Conservation (phyloP, 2,113 vertebrate genomes). For the Galbula dea region DNA sequence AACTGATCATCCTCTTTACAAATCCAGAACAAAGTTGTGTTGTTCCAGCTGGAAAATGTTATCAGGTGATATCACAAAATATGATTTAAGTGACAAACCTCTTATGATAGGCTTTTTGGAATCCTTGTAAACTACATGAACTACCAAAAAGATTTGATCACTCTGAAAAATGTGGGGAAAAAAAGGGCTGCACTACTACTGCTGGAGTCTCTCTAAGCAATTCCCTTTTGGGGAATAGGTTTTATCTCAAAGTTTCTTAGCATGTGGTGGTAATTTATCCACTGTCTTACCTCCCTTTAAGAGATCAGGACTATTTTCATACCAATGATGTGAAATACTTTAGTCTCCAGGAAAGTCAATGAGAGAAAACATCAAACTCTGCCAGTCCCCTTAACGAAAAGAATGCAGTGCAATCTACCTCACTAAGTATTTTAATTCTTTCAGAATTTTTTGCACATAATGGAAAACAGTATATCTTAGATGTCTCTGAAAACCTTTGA, state of each 20-base stretch:
- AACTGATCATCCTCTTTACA: not conserved
- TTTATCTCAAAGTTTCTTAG: conserved; percentile 21
- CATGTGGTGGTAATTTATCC: not conserved
- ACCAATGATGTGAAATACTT: not conserved
- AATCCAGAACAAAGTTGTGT: not conserved
- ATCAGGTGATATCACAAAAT: not conserved
- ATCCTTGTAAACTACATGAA: not conserved
- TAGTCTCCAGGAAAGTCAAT: not conserved
- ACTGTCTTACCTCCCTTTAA: not conserved
- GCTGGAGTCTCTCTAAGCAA: not conserved
- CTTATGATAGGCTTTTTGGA: not conserved
- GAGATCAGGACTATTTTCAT: not conserved
- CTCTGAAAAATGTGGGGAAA: not conserved
- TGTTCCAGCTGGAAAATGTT: not conserved
- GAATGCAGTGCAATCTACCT: not conserved
- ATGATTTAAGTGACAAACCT: not conserved
- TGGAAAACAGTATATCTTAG: not conserved
- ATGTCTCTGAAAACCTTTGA: not conserved
- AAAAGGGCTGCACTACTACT: not conserved
- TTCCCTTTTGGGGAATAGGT: not conserved
- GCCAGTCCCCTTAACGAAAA: not conserved
- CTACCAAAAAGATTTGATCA: not conserved
- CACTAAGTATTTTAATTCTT: not conserved
- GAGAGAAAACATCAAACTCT: not conserved
- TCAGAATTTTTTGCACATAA: not conserved